Conservation (phyloP, 2,888 invertebrate genomes). For the Tenthredo distinguenda region DNA sequence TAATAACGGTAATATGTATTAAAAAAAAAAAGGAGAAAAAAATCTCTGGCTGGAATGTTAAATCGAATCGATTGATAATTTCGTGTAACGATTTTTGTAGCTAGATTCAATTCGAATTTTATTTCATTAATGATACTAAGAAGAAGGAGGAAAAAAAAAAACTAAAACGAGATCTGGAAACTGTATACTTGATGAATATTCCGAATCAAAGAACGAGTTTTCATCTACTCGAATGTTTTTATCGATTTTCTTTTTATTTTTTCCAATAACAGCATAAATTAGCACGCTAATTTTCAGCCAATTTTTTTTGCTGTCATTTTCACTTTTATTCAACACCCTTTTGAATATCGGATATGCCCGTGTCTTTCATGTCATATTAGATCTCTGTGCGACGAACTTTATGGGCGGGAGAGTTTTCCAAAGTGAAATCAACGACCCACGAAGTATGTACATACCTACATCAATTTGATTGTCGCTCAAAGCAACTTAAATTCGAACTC, state of each 20-base stretch:
- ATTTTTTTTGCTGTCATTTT: neutral
- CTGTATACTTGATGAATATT: neutral
- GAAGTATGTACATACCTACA: neutral
- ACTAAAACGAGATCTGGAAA: neutral
- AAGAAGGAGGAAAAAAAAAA: neutral
- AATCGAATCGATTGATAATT: too few species aligned
- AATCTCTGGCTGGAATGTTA: neutral
- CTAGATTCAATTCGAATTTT: neutral
- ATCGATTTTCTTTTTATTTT: neutral
- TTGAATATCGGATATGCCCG: neutral
- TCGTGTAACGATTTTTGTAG: neutral
- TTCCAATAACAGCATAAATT: neutral
- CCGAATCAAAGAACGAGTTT: neutral
- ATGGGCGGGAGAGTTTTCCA: neutral
- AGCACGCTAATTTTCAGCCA: too few species aligned
- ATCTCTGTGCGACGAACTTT: neutral
- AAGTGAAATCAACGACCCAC: conserved; percentile 20
- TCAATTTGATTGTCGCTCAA: conserved; percentile 18
- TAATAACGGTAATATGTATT: conserved; percentile 9
- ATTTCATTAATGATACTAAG: neutral
- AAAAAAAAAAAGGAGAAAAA: conserved; percentile 19
- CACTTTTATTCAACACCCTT: neutral
- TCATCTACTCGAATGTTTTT: neutral
- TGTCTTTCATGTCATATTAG: neutral
- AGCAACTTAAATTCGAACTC: neutral